These are phyloP conservation scores for Hermodice carunculata DNA, from an alignment of 2,888 invertebrate genomes.

Conservation along the genomic window DNA sequence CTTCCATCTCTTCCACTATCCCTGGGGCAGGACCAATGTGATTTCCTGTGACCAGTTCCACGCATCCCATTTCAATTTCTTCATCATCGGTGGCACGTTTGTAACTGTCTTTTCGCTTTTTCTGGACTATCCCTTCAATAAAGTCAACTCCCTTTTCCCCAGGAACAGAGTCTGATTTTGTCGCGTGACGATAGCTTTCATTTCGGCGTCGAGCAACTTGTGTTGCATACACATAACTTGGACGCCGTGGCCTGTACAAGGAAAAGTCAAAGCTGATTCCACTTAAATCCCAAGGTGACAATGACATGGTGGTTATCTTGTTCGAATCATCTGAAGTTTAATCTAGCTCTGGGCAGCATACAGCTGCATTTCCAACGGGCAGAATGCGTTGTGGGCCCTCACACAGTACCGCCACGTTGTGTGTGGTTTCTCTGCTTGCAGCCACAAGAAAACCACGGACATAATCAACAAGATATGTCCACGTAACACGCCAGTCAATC, in stretches of 20 bases:
- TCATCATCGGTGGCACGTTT: slow-evolving; percentile 47
- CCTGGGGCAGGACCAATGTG: neutral
- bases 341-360: neutral
- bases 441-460: too few species aligned
- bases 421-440: too few species aligned
- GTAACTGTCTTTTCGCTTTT: slow-evolving; percentile 62
- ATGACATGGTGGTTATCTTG: slow-evolving; percentile 36
- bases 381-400: too few species aligned
- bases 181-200: slow-evolving; percentile 66
- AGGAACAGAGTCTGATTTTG: slow-evolving; percentile 36
- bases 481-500: too few species aligned
- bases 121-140: slow-evolving; percentile 52
- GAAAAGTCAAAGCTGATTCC: slow-evolving; percentile 66
- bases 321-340: neutral
- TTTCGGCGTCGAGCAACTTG: slow-evolving; percentile 57
- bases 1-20: neutral
- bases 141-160: slow-evolving; percentile 44
- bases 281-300: slow-evolving; percentile 65
- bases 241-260: slow-evolving; percentile 63
- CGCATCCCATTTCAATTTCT: slow-evolving; percentile 27
- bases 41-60: slow-evolving; percentile 2
- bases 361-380: neutral
- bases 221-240: slow-evolving; percentile 68
- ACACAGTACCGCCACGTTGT: too few species aligned
- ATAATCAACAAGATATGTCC: too few species aligned